Evolutionary conservation across 2,113 vertebrate genomes (phyloP), one percentile per base, ranked within the genome.

Genomic region (Misgurnus anguillicaudatus): DNA sequence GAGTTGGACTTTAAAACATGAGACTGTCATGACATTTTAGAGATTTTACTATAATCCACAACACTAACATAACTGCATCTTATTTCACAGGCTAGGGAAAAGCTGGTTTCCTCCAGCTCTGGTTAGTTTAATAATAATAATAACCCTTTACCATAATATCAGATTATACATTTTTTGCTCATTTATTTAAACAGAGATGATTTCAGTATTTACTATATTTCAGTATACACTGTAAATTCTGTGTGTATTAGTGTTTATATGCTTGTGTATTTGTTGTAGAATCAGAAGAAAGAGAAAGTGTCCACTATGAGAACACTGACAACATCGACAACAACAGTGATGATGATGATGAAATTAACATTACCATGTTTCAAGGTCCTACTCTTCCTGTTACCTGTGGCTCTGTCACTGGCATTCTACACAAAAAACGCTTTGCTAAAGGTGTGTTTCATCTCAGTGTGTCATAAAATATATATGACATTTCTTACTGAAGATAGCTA

Each of bases 381-480:
- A 21, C 39, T 8, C 31, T 77, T 41, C 41, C 73, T 13, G 82
- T 83, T n/a, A 71, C 17, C 0, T 80, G 82, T 14, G 61, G 14
- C 4, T 48, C 6, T 41, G 24, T 38, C 9, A 51, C 16, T 71
- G 82, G 72, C 6, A 58, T 41, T 66, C 72, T 83, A 14, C 48
- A 83, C 24, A 64, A 60, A 36, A 10, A 1, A 2, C 82, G 82
- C 42, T 83, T 83, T 71, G 72, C 77, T 55, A 60, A 9, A 76
- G 77, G 82, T 77, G 21, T 55, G 74, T 69, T 51, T 16, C 48
- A 14, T 14, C n/a, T n/a, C n/a, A n/a, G n/a, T n/a, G 14, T 51
- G 24, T 31, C 2, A 31, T 3, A 31, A 2, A 31, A 31, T 31
- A 3, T 31, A 2, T 31, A 31, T 31, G 24, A 31, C 24, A 31